These are phyloP conservation scores for Patiria pectinifera DNA, from an alignment of 53 echinoderm and acorn worm species.

Conservation along the genomic window DNA sequence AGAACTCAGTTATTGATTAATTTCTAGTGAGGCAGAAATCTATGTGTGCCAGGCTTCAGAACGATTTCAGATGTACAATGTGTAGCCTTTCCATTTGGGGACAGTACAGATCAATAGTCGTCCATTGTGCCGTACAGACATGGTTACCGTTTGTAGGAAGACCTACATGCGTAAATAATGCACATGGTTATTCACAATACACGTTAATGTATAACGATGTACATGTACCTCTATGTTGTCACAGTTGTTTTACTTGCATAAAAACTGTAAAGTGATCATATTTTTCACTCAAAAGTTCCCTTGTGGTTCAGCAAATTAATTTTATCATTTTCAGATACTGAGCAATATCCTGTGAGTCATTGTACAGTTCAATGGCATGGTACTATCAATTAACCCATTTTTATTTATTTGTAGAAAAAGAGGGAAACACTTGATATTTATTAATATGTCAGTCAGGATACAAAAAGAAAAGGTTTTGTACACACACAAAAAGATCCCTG, in stretches of 20 bases:
- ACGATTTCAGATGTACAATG: background rate
- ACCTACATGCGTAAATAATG: background rate
- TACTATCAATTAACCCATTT: too few relatives aligned
- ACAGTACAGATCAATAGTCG: background rate
- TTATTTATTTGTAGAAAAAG: too few relatives aligned
- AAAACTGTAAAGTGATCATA: background rate
- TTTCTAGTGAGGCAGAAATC: background rate
- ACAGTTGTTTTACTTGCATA: too few relatives aligned
- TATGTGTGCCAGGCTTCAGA: background rate
- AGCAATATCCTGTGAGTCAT: too few relatives aligned
- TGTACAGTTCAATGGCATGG: too few relatives aligned
- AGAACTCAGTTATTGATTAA: background rate
- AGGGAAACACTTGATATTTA: too few relatives aligned
- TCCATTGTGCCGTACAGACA: background rate
- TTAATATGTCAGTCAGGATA: too few relatives aligned
- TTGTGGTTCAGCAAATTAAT: too few relatives aligned
- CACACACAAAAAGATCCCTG: too few relatives aligned
- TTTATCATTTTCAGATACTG: too few relatives aligned
- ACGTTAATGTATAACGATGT: background rate
- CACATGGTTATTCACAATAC: background rate
- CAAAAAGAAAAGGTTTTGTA: too few relatives aligned
- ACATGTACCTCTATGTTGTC: background rate
- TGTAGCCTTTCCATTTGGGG: background rate
- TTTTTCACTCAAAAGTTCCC: background rate
- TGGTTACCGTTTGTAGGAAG: background rate